Evolutionary conservation across 1,140 invertebrate species (phyloP).

Genomic region (Eufriesea mexicana): DNA sequence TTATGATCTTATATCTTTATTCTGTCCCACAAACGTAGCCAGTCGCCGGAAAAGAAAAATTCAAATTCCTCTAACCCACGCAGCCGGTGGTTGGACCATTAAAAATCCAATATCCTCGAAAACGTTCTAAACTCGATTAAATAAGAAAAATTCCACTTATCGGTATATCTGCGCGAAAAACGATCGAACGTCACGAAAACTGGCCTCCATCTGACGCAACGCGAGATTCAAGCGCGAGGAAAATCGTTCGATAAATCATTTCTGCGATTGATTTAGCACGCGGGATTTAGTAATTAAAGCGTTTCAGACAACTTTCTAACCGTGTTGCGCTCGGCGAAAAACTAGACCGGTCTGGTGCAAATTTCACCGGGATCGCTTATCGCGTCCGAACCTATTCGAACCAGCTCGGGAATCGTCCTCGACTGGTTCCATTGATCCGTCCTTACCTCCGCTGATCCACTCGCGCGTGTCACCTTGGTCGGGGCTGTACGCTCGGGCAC

Average conservation of each 20-base stretch:
- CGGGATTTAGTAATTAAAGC: slow-evolving; percentile 9
- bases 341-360: not conserved
- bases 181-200: not conserved
- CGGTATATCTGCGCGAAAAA: too few relatives aligned
- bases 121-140: not conserved
- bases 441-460: not conserved
- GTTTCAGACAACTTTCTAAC: slow-evolving; percentile 14
- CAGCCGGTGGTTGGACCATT: too few relatives aligned
- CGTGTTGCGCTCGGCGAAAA: not conserved
- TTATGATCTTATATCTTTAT: too few relatives aligned
- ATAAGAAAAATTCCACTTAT: not conserved
- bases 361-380: not conserved
- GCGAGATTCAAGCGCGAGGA: not conserved
- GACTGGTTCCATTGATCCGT: too few relatives aligned
- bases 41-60: too few relatives aligned
- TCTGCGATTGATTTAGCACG: not conserved
- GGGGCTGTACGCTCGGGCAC: too few relatives aligned
- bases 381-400: not conserved
- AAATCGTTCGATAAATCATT: slow-evolving; percentile 7
- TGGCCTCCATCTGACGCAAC: not conserved
- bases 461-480: not conserved
- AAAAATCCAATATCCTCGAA: too few relatives aligned
- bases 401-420: too few relatives aligned
- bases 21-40: too few relatives aligned
- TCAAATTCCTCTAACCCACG: too few relatives aligned